Base-by-base conservation (phyloP, 2,888 invertebrate species). In the Proisotoma minuta region DNA sequence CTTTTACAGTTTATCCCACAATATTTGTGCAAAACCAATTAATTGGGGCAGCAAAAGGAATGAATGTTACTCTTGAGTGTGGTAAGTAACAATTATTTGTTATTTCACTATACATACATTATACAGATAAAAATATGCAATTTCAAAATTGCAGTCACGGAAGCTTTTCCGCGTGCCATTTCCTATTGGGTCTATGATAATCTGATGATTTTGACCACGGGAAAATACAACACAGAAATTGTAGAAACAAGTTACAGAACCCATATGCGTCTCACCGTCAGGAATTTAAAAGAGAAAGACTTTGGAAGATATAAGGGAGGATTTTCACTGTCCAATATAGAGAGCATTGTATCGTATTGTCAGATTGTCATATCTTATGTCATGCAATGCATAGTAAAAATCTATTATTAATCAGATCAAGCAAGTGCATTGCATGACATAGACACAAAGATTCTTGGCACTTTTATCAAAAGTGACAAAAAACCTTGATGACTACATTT, bases 21-120 rank as follows among this genome's bases (percentile, higher is more conserved):
- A 91, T 93, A 77, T 92, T 90, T 88, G 91, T 93, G 70, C 91
- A 92, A 59, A 93, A 92, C 82, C 74, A 73, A 59, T 82, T 93
- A 79, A 91, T 93, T 67, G 92, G 93, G 1, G 92, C 92, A 28
- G 92, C 92, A 63, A 85, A 88, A 62, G 90, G 91, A 67, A 91
- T 91, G 53, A 91, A 92, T 81, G 92, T 92, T 69, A 90, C 90
- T 51, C 87, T 94, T 76, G 92, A 92, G 81, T 94, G 94, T 78
- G 39, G n/a, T n/a, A n/a, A n/a, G n/a, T n/a, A n/a, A n/a, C n/a
- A n/a, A n/a, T n/a, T n/a, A n/a, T n/a, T n/a, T n/a, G n/a, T n/a
- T n/a, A n/a, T n/a, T n/a, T n/a, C n/a, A n/a, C n/a, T n/a, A n/a
- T n/a, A n/a, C n/a, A n/a, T n/a, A n/a, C n/a, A n/a, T n/a, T n/a